Conservation (phyloP, 1,140 invertebrate species). For the Myzus persicae region DNA sequence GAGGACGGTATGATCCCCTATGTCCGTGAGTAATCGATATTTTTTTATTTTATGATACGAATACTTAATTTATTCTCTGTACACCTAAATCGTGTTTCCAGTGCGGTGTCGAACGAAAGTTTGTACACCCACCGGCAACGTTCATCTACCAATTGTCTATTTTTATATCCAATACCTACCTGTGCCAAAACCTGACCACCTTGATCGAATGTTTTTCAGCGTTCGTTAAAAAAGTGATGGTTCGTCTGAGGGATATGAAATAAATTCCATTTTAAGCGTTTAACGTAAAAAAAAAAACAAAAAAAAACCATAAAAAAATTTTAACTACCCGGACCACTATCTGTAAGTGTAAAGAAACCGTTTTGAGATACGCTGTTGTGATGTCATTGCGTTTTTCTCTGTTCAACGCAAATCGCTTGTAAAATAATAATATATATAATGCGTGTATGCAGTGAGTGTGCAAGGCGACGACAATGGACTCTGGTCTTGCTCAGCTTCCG, state of each 20-base stretch:
- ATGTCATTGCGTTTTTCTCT: background rate
- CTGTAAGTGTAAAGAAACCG: constrained; percentile 22
- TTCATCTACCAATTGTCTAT: background rate
- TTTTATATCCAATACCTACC: background rate
- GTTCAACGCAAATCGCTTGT: background rate
- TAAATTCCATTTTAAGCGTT: constrained; percentile 55
- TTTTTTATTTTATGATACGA: background rate
- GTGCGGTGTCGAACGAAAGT: background rate
- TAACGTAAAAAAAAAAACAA: constrained; percentile 37
- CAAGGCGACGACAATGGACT: background rate
- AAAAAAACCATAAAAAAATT: constrained; percentile 48
- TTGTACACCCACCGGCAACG: background rate
- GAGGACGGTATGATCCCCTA: constrained; percentile 63
- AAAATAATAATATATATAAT: background rate
- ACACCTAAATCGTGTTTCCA: background rate
- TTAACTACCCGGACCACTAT: background rate
- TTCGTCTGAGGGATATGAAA: constrained; percentile 59
- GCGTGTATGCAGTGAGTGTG: background rate
- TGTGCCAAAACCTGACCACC: background rate
- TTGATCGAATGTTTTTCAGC: constrained; percentile 53
- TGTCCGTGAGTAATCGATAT: constrained; percentile 60
- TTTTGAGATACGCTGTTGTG: background rate
- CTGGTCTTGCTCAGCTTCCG: background rate
- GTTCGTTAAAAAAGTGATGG: constrained; percentile 60
- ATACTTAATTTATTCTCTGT: background rate